phyloP scores from a whole-genome alignment of 53 echinoderm and acorn worm genomes.

The Pentamera pediparva region DNA sequence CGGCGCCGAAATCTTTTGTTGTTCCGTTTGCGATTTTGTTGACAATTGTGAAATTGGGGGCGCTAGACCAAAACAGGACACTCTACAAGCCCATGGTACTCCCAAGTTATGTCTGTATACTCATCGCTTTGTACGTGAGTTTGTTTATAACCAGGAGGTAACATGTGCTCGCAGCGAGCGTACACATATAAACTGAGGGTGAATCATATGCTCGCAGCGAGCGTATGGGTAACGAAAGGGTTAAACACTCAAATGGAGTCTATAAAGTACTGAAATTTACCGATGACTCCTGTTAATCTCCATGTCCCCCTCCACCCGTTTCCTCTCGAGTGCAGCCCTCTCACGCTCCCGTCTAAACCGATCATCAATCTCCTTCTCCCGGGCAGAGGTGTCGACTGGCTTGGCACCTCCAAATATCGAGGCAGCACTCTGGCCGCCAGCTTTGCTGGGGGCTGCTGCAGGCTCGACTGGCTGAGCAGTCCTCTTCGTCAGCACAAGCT shows the following conservation, averaged over 20 bases:
- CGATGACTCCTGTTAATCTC: constrained; percentile 59
- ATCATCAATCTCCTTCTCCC: constrained; percentile 80
- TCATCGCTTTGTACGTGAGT: too few relatives aligned
- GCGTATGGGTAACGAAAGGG: too few relatives aligned
- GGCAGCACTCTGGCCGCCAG: constrained; percentile 15
- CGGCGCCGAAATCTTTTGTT: background rate
- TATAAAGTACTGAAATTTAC: too few relatives aligned
- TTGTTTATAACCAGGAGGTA: too few relatives aligned
- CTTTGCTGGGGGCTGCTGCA: constrained; percentile 3
- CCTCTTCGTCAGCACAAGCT: constrained; percentile 69
- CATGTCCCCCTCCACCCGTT: constrained; percentile 42
- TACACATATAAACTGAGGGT: too few relatives aligned
- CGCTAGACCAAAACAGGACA: too few relatives aligned
- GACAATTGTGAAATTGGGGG: too few relatives aligned
- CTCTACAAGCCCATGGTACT: too few relatives aligned
- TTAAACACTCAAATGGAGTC: background rate
- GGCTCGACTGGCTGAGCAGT: constrained; percentile 48
- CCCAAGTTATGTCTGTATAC: too few relatives aligned
- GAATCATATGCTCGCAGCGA: too few relatives aligned
- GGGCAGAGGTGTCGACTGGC: constrained; percentile 91
- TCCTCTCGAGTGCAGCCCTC: constrained; percentile 36
- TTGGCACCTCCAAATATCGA: constrained; percentile 91
- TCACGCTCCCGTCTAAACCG: constrained; percentile 57
- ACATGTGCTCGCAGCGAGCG: too few relatives aligned
- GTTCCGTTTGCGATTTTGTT: too few relatives aligned